Base-by-base conservation (phyloP, 2,888 invertebrate genomes). In the Epirrhoe tristata region DNA sequence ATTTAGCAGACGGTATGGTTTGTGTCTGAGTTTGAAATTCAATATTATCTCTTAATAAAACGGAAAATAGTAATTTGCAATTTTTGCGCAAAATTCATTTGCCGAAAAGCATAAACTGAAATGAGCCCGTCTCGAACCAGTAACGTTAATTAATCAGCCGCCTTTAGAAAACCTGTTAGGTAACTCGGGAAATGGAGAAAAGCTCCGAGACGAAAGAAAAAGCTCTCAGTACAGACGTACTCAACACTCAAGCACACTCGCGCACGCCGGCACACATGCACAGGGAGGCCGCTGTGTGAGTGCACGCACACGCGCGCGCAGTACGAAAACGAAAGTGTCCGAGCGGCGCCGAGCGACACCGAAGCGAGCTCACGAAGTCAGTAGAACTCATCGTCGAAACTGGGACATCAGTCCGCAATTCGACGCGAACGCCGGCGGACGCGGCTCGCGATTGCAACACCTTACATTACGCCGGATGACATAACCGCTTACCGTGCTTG, bases 391-490 rank as follows among this genome's bases (percentile, higher is more conserved):
- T 86, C 90, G 91, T 81, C 87, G 91, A 94, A 95, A 94, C 94
- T 95, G 95, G 94, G 95, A 94, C 95, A 95, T 94, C 95, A 94
- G 95, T 95, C 91, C 89, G 94, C 91, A 90, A 87, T 84, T 85
- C 88, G 90, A 90, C 89, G 93, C 93, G 91, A 90, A 80, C 85
- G 88, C 84, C 83, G 87, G 82, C 87, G 91, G 93, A 92, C 91
- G 90, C 82, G 86, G 83, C 84, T 81, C 82, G 82, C 87, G 80
- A 74, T 77, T 67, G 68, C 78, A 70, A 80, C 84, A 80, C 80
- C 70, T 78, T 80, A 83, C 81, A 83, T 89, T 87, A 87, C 91
- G 90, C 87, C 85, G 80, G 85, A 86, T 91, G 91, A 92, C 92
- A 92, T 91, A 91, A 92, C 90, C 87, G 88, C 82, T 83, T 82